These are phyloP conservation scores for Charina bottae DNA, from an alignment of 2,113 vertebrate species.

Conservation along the genomic window DNA sequence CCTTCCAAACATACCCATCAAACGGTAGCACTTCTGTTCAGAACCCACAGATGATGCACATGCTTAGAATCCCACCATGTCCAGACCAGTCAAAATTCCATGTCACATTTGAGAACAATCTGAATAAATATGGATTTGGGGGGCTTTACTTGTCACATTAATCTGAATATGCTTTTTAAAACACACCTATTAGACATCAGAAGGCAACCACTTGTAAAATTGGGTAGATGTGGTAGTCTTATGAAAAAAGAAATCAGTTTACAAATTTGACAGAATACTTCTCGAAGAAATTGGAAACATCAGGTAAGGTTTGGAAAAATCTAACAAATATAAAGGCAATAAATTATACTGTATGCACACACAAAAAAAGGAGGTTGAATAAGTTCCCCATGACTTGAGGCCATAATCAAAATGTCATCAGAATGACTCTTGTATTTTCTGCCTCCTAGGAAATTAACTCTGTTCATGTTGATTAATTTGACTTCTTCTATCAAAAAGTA, in stretches of 20 bases:
- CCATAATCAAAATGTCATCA: conserved; percentile 75
- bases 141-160: neutral
- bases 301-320: conserved; percentile 37
- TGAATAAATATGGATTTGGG: neutral
- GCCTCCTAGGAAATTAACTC: conserved; percentile 67
- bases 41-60: neutral
- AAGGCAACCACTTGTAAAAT: neutral
- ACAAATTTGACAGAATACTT: conserved; percentile 28
- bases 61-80: neutral
- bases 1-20: neutral
- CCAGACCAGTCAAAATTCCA: neutral
- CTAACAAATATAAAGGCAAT: conserved; percentile 53
- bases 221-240: neutral
- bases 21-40: neutral
- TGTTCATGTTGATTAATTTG: conserved; percentile 65
- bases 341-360: conserved; percentile 56
- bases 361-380: conserved; percentile 48
- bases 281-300: conserved; percentile 20
- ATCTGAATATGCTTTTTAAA: neutral
- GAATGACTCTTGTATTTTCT: conserved; percentile 57
- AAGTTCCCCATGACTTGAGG: conserved; percentile 59
- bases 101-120: neutral
- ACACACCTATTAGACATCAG: neutral
- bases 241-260: neutral
- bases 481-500: conserved; percentile 63